Conservation (phyloP, 2,797 vertebrate genomes). For the Parauchenoglanis punctatus region DNA sequence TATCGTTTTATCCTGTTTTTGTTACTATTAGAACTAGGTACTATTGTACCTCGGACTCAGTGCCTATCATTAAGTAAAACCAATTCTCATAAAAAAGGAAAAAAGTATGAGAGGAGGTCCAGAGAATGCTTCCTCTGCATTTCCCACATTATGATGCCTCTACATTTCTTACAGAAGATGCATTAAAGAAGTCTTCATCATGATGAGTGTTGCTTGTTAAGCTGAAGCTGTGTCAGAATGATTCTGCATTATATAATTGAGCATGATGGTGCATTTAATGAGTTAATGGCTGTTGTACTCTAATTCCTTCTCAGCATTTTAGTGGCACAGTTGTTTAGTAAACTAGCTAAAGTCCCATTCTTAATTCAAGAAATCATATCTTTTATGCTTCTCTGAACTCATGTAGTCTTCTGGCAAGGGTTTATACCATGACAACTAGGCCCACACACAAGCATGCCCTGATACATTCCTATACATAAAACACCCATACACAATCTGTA, state of each 20-base stretch:
- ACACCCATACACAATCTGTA: slow-evolving; percentile 43
- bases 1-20: background rate
- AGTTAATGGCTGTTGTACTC: background rate
- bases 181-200: background rate
- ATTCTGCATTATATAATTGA: background rate
- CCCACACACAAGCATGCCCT: slow-evolving; percentile 44
- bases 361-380: slow-evolving; percentile 27
- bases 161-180: background rate
- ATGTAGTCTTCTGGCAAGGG: slow-evolving; percentile 62
- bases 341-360: background rate
- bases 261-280: background rate
- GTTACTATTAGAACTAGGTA: background rate
- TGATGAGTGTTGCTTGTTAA: background rate
- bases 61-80: background rate
- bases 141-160: background rate
- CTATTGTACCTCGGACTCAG: background rate
- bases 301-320: background rate
- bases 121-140: background rate
- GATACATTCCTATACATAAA: slow-evolving; percentile 40
- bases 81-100: no score
- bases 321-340: background rate
- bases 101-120: background rate
- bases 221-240: background rate
- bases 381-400: slow-evolving; percentile 2
- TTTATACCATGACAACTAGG: slow-evolving; percentile 72